These are phyloP conservation scores for Datnioides undecimradiatus DNA, from an alignment of 2,113 vertebrate genomes.

Conservation along the genomic window DNA sequence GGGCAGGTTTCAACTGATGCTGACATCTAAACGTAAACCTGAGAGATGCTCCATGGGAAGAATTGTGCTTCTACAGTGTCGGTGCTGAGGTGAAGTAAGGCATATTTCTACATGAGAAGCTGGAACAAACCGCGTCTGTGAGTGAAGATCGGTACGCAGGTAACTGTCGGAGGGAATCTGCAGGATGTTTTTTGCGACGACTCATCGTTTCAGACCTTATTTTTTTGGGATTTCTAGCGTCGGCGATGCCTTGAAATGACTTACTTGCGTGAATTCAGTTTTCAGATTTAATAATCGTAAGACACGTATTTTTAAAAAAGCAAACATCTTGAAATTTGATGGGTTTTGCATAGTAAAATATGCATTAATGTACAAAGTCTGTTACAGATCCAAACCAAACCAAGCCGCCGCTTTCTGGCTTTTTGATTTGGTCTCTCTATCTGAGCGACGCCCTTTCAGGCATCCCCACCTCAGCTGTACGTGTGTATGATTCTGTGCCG, in stretches of 20 bases:
- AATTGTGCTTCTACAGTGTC: constrained; percentile 47
- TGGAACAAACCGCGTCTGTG: not conserved
- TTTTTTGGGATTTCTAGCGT: constrained; percentile 56
- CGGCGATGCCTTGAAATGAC: constrained; percentile 20
- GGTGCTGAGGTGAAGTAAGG: constrained; percentile 31
- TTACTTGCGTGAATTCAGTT: constrained; percentile 12
- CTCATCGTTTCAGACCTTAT: not conserved
- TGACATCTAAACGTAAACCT: constrained; percentile 45
- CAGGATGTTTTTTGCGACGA: not conserved
- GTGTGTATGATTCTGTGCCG: constrained; percentile 78
- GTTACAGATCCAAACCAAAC: not conserved
- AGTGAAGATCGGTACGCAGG: not conserved
- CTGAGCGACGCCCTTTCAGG: not conserved
- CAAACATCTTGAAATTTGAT: constrained; percentile 32
- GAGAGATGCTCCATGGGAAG: constrained; percentile 1
- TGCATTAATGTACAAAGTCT: constrained; percentile 50
- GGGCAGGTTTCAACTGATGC: not conserved
- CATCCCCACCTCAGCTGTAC: constrained; percentile 52
- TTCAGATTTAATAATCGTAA: constrained; percentile 12
- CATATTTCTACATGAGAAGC: constrained; percentile 28
- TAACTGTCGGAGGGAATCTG: constrained; percentile 1
- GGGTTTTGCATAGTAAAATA: constrained; percentile 66
- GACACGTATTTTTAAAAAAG: constrained; percentile 14
- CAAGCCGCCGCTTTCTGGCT: not conserved
- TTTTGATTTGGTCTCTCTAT: constrained; percentile 23